These are phyloP conservation scores for Nomada flava DNA, from an alignment of 2,888 invertebrate species.

Conservation along the genomic window DNA sequence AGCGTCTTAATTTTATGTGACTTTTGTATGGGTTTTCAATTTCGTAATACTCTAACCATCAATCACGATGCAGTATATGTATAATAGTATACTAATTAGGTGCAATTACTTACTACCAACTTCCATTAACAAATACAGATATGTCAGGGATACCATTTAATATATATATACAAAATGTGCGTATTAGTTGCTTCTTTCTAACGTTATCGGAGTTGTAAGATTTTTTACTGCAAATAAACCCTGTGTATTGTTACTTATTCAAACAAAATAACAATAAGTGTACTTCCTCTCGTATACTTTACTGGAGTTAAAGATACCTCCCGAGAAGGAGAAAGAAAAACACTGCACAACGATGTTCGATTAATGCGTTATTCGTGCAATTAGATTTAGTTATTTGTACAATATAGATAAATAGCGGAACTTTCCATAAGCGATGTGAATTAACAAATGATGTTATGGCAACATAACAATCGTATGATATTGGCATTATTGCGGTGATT, in stretches of 20 bases:
- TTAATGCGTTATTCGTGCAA: slow-evolving; percentile 65
- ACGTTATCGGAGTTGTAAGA: neutral
- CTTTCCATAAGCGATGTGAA: slow-evolving; percentile 86
- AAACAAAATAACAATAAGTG: neutral
- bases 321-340: slow-evolving; percentile 15
- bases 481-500: slow-evolving; percentile 64
- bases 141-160: slow-evolving; percentile 10
- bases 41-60: neutral
- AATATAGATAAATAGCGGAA: slow-evolving; percentile 51
- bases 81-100: slow-evolving; percentile 3
- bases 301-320: slow-evolving; percentile 19
- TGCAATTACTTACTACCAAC: slow-evolving; percentile 33
- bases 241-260: slow-evolving; percentile 1
- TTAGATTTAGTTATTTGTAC: slow-evolving; percentile 56
- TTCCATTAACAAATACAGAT: slow-evolving; percentile 23
- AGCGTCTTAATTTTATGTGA: slow-evolving; percentile 2
- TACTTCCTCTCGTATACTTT: neutral
- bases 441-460: slow-evolving; percentile 63
- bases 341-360: slow-evolving; percentile 45
- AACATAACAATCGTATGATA: slow-evolving; percentile 56
- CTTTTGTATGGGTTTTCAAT: neutral
- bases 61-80: neutral
- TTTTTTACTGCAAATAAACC: neutral
- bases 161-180: slow-evolving; percentile 10
- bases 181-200: slow-evolving; percentile 14